Conservation (phyloP, 2,888 invertebrate species). For the Volucella inanis region DNA sequence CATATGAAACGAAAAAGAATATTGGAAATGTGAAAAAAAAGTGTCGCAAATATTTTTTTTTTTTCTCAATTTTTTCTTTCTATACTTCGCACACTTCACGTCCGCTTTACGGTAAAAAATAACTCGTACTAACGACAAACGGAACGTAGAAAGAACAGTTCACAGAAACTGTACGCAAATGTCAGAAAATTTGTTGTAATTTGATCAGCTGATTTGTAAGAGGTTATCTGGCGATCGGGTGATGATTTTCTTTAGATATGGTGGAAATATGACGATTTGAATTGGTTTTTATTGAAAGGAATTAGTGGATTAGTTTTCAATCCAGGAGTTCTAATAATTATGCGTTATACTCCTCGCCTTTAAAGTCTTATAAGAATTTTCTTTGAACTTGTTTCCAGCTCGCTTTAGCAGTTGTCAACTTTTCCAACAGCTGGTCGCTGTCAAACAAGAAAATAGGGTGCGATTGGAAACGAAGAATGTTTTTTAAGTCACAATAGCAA, state of each 20-base stretch:
- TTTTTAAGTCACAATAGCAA: too few species aligned
- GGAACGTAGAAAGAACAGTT: not conserved
- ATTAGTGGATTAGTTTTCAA: not conserved
- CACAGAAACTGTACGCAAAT: not conserved
- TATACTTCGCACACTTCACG: constrained; percentile 27
- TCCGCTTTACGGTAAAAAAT: constrained; percentile 29
- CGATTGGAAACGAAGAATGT: not conserved
- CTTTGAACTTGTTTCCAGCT: too few species aligned
- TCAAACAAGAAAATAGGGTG: not conserved
- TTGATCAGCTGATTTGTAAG: constrained; percentile 12
- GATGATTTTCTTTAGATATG: not conserved
- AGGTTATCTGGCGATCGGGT: not conserved
- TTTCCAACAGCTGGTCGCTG: not conserved
- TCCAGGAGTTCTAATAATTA: not conserved
- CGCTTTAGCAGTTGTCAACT: not conserved
- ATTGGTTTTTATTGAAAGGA: not conserved
- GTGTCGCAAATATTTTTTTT: not conserved
- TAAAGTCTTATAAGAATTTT: not conserved
- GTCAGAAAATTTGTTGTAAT: constrained; percentile 7
- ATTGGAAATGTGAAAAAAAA: constrained; percentile 1
- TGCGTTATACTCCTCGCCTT: not conserved
- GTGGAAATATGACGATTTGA: too few species aligned
- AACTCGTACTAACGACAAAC: constrained; percentile 46
- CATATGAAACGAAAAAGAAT: constrained; percentile 41
- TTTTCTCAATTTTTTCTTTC: constrained; percentile 23